Evolutionary conservation across 2,888 invertebrate species (phyloP).

Genomic region (Drosophila falleni): DNA sequence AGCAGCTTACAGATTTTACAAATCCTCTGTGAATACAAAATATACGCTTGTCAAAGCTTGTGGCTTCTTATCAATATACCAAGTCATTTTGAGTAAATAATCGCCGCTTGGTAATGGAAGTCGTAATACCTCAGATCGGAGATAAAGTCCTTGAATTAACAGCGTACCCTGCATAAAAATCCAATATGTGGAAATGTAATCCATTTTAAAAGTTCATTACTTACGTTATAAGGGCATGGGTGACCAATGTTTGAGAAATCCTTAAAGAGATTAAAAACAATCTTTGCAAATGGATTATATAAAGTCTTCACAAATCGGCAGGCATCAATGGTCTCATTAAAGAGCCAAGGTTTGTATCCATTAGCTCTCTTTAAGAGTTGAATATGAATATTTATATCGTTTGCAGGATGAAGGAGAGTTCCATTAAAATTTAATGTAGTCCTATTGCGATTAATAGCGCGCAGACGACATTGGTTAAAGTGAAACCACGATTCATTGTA

Average conservation of each 20-base stretch:
- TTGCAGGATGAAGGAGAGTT: conserved; percentile 20
- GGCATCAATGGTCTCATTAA: conserved; percentile 12
- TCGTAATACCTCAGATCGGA: conserved; percentile 5
- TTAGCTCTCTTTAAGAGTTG: conserved; percentile 46
- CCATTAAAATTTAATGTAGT: neutral
- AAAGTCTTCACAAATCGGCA: conserved; percentile 24
- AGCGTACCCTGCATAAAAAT: conserved; percentile 9
- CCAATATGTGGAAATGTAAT: too few species aligned
- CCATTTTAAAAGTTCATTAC: too few species aligned
- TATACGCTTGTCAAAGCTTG: conserved; percentile 20
- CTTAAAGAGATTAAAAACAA: conserved; percentile 7
- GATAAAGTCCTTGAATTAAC: conserved; percentile 25
- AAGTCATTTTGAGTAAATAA: conserved; percentile 19
- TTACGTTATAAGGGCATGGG: conserved; percentile 36
- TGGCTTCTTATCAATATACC: conserved; percentile 10
- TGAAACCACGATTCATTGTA: conserved; percentile 9
- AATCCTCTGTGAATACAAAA: conserved; percentile 9
- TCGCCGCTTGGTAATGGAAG: conserved; percentile 40
- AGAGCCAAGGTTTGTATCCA: conserved; percentile 45
- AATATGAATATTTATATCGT: conserved; percentile 9
- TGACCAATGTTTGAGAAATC: conserved; percentile 25
- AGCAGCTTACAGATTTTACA: too few species aligned
- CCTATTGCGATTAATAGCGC: conserved; percentile 24
- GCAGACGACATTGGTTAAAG: conserved; percentile 26
- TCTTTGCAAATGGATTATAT: conserved; percentile 26